These are phyloP conservation scores for Rugalucina vietnamica DNA, from an alignment of 2,888 invertebrate species.

Conservation along the genomic window DNA sequence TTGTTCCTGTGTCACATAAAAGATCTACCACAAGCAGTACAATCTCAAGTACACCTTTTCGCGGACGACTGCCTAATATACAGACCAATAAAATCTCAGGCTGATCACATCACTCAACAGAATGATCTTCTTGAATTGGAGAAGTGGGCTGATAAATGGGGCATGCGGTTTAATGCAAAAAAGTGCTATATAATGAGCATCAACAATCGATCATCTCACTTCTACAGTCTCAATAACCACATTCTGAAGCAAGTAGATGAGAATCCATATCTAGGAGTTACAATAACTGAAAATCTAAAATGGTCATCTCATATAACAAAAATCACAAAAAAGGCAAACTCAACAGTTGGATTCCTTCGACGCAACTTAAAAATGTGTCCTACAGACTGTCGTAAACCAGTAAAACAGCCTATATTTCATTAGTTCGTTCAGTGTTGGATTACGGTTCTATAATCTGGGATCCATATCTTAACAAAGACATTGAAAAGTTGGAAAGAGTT, in stretches of 20 bases:
- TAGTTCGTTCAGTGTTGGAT: slow-evolving; percentile 10
- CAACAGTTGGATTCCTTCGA: slow-evolving; percentile 29
- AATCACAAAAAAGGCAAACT: slow-evolving; percentile 18
- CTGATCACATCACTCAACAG: background rate
- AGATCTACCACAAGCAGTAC: background rate
- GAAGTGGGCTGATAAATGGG: slow-evolving; percentile 14
- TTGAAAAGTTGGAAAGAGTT: background rate
- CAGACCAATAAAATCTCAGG: background rate
- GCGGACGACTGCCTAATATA: slow-evolving; percentile 14
- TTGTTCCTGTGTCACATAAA: too few relatives aligned
- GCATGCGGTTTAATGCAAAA: slow-evolving; percentile 23
- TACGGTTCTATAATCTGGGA: slow-evolving; percentile 10
- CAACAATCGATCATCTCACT: background rate
- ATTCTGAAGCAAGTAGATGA: slow-evolving; percentile 17
- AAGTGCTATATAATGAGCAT: slow-evolving; percentile 34
- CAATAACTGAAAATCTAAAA: slow-evolving; percentile 27
- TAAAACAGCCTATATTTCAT: slow-evolving; percentile 10
- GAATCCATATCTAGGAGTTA: slow-evolving; percentile 30
- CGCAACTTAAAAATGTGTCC: slow-evolving; percentile 26
- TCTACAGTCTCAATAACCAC: background rate
- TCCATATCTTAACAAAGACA: slow-evolving; percentile 15
- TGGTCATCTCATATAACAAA: slow-evolving; percentile 38
- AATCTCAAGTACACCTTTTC: background rate
- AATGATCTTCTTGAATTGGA: slow-evolving; percentile 12
- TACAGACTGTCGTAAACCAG: slow-evolving; percentile 1